Evolutionary conservation across 1,140 invertebrate species (phyloP).

Genomic region (Dinothrombium tinctorium): DNA sequence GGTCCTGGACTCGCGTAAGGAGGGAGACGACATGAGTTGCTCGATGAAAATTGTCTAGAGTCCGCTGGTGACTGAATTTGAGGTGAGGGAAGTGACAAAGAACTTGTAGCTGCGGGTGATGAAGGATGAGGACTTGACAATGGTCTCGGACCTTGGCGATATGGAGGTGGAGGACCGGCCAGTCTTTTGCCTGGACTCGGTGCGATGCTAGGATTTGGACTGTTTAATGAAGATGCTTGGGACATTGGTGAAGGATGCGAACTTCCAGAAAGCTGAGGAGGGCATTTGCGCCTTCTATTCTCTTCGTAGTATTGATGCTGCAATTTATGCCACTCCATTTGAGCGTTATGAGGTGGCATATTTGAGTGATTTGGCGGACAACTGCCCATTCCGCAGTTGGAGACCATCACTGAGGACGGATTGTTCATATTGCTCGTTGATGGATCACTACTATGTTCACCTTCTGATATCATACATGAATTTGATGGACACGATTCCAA

Average conservation of each 20-base stretch:
- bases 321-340: constrained; percentile 50
- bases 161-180: constrained; percentile 54
- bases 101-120: constrained; percentile 22
- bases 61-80: constrained; percentile 21
- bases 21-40: constrained; percentile 18
- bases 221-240: constrained; percentile 15
- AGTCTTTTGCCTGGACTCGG: constrained; percentile 23
- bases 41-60: background rate
- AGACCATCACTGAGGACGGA: background rate
- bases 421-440: no score
- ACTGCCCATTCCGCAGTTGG: background rate
- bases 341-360: constrained; percentile 14
- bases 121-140: constrained; percentile 35
- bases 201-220: constrained; percentile 15
- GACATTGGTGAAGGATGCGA: constrained; percentile 9
- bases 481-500: background rate
- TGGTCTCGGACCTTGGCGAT: constrained; percentile 51
- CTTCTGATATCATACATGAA: background rate
- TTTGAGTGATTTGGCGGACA: no score
- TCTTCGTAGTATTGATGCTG: constrained; percentile 29
- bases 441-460: no score
- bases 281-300: constrained; percentile 11
- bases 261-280: background rate
- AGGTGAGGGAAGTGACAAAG: constrained; percentile 18
- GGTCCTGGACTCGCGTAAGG: constrained; percentile 33